Conservation (phyloP, 2,113 vertebrate species). For the Varanus komodoensis region DNA sequence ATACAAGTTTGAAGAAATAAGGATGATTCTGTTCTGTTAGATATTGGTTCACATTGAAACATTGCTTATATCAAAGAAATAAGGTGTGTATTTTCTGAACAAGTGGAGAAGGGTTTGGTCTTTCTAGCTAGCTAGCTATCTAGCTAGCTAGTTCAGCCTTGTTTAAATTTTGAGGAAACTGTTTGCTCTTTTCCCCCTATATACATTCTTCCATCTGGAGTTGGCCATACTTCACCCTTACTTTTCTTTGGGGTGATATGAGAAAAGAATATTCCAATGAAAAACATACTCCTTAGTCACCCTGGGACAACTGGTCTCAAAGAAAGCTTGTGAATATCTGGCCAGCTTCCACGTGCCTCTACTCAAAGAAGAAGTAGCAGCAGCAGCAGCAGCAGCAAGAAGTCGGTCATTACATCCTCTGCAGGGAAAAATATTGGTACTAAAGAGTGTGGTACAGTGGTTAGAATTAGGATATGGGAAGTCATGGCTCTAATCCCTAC, state of each 20-base stretch:
- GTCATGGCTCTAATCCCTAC: no score
- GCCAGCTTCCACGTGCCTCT: background rate
- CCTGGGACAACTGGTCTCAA: background rate
- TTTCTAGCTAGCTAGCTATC: no score
- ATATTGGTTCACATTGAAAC: no score
- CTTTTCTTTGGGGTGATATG: background rate
- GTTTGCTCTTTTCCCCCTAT: background rate
- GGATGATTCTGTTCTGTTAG: no score
- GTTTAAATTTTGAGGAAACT: no score
- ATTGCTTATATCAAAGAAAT: no score
- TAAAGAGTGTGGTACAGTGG: background rate
- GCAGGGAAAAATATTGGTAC: background rate
- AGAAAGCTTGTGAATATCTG: background rate
- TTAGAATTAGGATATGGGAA: no score
- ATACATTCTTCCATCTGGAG: background rate
- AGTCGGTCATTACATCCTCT: background rate
- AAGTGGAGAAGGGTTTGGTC: no score
- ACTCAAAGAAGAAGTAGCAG: background rate
- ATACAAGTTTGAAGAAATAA: no score
- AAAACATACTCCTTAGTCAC: no score
- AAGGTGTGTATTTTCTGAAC: no score
- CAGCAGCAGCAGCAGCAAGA: background rate
- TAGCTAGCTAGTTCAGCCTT: no score
- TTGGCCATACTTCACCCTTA: background rate
- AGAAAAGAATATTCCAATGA: background rate